Evolutionary conservation across 2,888 invertebrate species (phyloP).

Genomic region (Drosophila austrosaltans): DNA sequence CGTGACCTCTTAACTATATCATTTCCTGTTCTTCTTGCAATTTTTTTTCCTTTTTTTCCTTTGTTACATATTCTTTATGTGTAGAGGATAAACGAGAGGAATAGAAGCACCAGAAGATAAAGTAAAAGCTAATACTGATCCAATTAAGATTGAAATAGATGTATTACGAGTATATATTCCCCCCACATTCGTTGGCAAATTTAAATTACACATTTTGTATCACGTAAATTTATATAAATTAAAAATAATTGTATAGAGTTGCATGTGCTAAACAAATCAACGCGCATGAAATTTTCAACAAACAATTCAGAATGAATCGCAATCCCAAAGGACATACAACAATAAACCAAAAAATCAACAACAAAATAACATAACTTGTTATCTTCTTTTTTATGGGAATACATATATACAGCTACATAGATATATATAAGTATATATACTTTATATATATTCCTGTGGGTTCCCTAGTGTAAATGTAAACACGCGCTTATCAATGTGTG

Average conservation of each 20-base stretch:
- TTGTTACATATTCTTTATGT: background rate
- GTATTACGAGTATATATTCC: conserved; percentile 29
- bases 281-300: conserved; percentile 63
- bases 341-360: conserved; percentile 38
- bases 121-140: conserved; percentile 63
- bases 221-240: conserved; percentile 51
- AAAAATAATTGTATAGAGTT: conserved; percentile 61
- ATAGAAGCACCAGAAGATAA: conserved; percentile 27
- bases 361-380: conserved; percentile 63
- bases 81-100: conserved; percentile 28
- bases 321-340: conserved; percentile 47
- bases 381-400: conserved; percentile 56
- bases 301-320: conserved; percentile 32
- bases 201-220: conserved; percentile 61
- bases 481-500: conserved; percentile 66
- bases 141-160: conserved; percentile 55
- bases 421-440: conserved; percentile 29
- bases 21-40: conserved; percentile 49
- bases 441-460: conserved; percentile 43
- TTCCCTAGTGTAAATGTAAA: conserved; percentile 74
- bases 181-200: conserved; percentile 54
- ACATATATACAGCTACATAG: conserved; percentile 38
- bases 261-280: conserved; percentile 63
- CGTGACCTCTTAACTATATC: conserved; percentile 76
- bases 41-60: background rate